Evolutionary conservation across 2,797 vertebrate genomes (phyloP).

Genomic region (Denticeps clupeoides): DNA sequence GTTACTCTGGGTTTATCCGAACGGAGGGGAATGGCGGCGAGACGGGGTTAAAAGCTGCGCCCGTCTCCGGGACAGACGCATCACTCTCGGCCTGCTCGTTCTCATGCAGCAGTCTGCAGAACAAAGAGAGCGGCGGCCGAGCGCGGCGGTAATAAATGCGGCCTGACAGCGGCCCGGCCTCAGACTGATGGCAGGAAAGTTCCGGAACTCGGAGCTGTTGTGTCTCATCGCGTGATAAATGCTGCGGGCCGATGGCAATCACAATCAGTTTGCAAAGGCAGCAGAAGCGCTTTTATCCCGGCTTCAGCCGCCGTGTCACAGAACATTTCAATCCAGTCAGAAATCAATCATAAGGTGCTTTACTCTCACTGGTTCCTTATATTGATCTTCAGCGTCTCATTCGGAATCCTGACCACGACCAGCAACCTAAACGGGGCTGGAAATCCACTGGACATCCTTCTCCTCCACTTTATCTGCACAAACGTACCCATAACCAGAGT

Average conservation of each 20-base stretch:
- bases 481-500: no score
- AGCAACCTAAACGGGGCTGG: no score
- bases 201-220: conserved; percentile 15
- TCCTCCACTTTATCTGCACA: no score
- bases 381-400: no score
- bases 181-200: conserved; percentile 18
- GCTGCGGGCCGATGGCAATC: conserved; percentile 27
- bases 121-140: conserved; percentile 50
- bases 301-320: conserved; percentile 17
- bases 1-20: no score
- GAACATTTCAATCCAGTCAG: conserved; percentile 35
- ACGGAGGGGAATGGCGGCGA: no score
- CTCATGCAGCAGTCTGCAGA: conserved; percentile 41
- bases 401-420: no score
- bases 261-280: conserved; percentile 33
- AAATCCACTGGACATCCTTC: no score
- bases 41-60: no score
- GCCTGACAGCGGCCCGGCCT: conserved; percentile 15
- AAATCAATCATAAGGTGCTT: no score
- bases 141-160: conserved; percentile 26
- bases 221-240: conserved; percentile 28
- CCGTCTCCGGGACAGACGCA: conserved; percentile 28
- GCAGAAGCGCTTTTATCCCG: conserved; percentile 13
- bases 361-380: no score
- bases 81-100: conserved; percentile 34